Evolutionary conservation across 2,797 vertebrate genomes (phyloP), one percentile per base, ranked within the genome.

Genomic region (Odontamblyopus rebecca): DNA sequence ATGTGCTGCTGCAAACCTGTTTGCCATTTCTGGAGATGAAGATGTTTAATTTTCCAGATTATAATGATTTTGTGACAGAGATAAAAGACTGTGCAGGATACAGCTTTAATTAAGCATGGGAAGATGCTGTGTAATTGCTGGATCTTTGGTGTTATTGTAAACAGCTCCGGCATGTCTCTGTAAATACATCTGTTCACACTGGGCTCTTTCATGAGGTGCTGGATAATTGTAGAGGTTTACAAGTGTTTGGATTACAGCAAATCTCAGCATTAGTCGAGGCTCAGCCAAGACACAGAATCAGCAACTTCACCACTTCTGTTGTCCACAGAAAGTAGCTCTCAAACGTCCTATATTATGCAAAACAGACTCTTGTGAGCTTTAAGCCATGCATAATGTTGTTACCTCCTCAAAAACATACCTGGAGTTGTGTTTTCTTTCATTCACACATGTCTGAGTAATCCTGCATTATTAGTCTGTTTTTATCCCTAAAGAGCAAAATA

Each of bases 21-120:
- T 62, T 38, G 9, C 50, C 19, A 63, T 63, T 32, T 60, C 75
- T 75, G 80, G 12, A 0, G 72, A 87, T 67, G 8, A 76, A 73
- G 74, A 38, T 86, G 73, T 89, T 86, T 84, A 84, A 89, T 90
- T 90, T 76, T 61, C n/a, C 53, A 69, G 69, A 88, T 90, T 89
- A 83, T 68, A 78, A 77, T 83, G 67, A 92, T 90, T 80, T 82
- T 59, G 76, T 72, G 67, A 68, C 76, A 66, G 64, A 83, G 67
- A 83, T 77, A 75, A 86, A 84, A 85, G 75, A 63, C 68, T 79
- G 85, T 81, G 68, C 80, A 85, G 75, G 44, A 81, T 74, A 81
- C 67, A 73, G 63, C 81, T 61, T 87, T 87, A 91, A 91, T 93
- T 75, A 88, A 68, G 64, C 59, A 56, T 80, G 80, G 86, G 78